Conservation (phyloP, 2,888 invertebrate genomes). For the Clitarchus hookeri region DNA sequence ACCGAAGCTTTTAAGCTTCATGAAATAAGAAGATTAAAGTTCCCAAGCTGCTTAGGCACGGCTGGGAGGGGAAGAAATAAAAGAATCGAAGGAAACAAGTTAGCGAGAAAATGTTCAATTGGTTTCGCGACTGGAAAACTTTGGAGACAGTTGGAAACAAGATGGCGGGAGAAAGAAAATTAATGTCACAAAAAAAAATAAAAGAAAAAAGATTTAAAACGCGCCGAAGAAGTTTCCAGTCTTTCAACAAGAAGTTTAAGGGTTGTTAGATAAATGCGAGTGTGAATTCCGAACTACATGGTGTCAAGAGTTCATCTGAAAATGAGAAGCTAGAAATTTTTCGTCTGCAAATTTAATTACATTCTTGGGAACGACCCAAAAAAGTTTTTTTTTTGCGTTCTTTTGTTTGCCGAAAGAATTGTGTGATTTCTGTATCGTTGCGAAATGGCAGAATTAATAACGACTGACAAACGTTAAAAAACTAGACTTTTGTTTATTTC, state of each 20-base stretch:
- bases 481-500: no score
- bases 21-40: background rate
- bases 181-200: background rate
- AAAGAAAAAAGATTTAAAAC: background rate
- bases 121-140: background rate
- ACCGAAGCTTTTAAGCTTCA: background rate
- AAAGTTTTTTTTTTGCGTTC: background rate
- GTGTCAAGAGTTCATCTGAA: background rate
- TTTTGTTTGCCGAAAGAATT: background rate
- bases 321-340: background rate
- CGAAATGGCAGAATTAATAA: no score
- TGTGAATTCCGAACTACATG: background rate
- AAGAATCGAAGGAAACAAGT: background rate
- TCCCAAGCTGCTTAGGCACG: background rate
- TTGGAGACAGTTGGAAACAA: background rate
- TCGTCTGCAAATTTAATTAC: background rate
- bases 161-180: background rate
- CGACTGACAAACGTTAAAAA: no score
- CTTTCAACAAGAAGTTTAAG: background rate
- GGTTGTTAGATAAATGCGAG: background rate
- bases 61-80: background rate
- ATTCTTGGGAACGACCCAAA: background rate
- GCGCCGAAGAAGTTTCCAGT: background rate
- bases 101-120: slow-evolving; percentile 9
- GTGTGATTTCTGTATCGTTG: background rate